Evolutionary conservation across 2,113 vertebrate genomes (phyloP), one percentile per base, ranked within the genome.

Genomic region (Petrocephalus microphthalmus): DNA sequence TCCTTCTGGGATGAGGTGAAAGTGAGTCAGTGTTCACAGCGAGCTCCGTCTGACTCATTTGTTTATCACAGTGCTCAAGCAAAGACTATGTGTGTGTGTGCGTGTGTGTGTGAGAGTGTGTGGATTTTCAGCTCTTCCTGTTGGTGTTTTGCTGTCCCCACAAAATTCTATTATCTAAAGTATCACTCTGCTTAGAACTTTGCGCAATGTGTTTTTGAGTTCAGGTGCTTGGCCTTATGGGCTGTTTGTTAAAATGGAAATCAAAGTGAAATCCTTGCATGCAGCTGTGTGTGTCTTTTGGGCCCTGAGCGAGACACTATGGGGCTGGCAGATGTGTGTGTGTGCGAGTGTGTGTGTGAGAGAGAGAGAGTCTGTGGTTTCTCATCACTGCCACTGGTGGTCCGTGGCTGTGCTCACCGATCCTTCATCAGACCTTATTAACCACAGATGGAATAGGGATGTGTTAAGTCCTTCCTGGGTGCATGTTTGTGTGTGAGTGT

Each of bases 21-120:
- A 89, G 90, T 91, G 90, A 92, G 89, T 92, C 91, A 91, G 90
- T 91, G 87, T 88, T 89, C 89, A 83, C 89, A 90, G 91, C 89
- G 81, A 89, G 89, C 88, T 57, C 89, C 85, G 86, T 56, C 90
- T 92, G 90, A 92, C 91, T 91, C 88, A 90, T 91, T 89, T 92
- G 92, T 92, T 92, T 92, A 90, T 91, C 88, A 67, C 89, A 86
- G 71, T 88, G 87, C 88, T 90, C 85, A 87, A 85, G 85, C 60
- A 88, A 74, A 83, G 42, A 20, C 47, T 84, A n/a, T 67, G 56
- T 53, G 57, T 84, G 71, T 83, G 67, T 20, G 42, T 53, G 52
- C n/a, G 60, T 83, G 64, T n/a, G 49, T 53, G 85, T 82, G 53
- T 42, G 71, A 7, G 67, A 71, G 25, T 85, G 88, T 67, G 85